These are phyloP conservation scores for Oceanites oceanicus DNA, from an alignment of 2,113 vertebrate species.

Conservation along the genomic window DNA sequence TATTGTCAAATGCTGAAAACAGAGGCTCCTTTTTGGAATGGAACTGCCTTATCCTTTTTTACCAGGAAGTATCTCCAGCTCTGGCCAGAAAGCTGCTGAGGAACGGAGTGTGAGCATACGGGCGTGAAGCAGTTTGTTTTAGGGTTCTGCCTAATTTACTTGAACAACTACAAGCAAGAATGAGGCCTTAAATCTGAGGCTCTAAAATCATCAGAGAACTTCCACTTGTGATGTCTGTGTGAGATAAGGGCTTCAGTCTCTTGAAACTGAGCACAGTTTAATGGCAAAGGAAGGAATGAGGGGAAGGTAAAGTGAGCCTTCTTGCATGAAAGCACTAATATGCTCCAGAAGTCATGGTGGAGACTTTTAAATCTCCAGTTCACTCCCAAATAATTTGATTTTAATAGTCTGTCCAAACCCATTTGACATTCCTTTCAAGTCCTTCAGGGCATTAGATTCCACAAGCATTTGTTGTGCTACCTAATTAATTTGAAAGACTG, in stretches of 20 bases:
- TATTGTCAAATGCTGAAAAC: background rate
- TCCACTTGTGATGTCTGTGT: background rate
- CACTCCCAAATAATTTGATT: background rate
- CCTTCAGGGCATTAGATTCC: background rate
- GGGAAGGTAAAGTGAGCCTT: background rate
- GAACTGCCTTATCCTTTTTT: background rate
- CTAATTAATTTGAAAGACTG: constrained; percentile 2
- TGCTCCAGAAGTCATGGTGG: background rate
- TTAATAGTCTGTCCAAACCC: background rate
- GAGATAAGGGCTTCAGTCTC: background rate
- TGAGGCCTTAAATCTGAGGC: background rate
- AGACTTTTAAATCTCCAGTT: background rate
- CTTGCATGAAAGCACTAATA: background rate
- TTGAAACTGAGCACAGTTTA: background rate
- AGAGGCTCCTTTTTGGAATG: background rate
- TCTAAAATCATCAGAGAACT: background rate
- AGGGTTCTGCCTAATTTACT: background rate
- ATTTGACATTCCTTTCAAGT: background rate
- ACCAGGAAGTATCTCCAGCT: background rate
- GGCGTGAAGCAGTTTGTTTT: background rate
- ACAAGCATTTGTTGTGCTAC: background rate
- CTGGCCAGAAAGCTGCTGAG: background rate
- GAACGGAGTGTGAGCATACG: background rate
- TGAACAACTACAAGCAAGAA: background rate
- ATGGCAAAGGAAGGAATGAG: background rate